A percentile compares a stretch with the other conserved stretches of the same genome.
Conservation (phyloP, 2,888 invertebrate genomes). For the Carabus problematicus region DNA sequence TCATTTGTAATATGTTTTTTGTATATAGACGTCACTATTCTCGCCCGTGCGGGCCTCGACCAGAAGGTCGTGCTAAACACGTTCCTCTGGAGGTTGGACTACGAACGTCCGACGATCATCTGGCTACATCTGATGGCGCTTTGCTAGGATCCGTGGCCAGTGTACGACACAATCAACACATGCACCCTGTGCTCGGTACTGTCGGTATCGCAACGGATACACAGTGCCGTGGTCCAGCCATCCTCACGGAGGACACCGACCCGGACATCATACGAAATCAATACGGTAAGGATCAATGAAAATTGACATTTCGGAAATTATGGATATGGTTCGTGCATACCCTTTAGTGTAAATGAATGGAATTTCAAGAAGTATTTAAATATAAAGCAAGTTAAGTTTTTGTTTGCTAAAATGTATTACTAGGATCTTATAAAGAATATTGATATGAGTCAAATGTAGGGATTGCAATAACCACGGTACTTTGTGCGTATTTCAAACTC, state of each 20-base stretch:
- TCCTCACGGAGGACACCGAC: slow-evolving; percentile 72
- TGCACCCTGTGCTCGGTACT: slow-evolving; percentile 19
- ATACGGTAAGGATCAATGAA: slow-evolving; percentile 70
- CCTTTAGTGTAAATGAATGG: too few species aligned
- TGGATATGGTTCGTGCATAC: too few species aligned
- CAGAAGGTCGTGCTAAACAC: slow-evolving; percentile 53
- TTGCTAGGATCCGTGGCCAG: slow-evolving; percentile 33
- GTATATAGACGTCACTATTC: slow-evolving; percentile 54
- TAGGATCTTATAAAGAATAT: too few species aligned
- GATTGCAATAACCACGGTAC: background rate
- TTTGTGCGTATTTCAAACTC: background rate
- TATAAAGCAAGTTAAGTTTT: too few species aligned
- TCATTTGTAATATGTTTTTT: background rate
- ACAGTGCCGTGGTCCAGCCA: slow-evolving; percentile 53
- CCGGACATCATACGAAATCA: slow-evolving; percentile 89
- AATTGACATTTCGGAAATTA: too few species aligned
- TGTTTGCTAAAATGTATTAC: too few species aligned
- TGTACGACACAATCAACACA: slow-evolving; percentile 29
- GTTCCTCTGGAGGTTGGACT: slow-evolving; percentile 59
- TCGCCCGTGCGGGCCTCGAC: slow-evolving; percentile 49
- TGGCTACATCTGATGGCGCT: slow-evolving; percentile 45
- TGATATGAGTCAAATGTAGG: too few species aligned
- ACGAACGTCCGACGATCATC: slow-evolving; percentile 55
- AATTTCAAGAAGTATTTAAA: too few species aligned
- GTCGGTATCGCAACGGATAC: slow-evolving; percentile 33